A percentile compares a stretch with the other conserved stretches of the same genome.
Conservation (phyloP, 2,113 vertebrate species). For the Alectura lathami region DNA sequence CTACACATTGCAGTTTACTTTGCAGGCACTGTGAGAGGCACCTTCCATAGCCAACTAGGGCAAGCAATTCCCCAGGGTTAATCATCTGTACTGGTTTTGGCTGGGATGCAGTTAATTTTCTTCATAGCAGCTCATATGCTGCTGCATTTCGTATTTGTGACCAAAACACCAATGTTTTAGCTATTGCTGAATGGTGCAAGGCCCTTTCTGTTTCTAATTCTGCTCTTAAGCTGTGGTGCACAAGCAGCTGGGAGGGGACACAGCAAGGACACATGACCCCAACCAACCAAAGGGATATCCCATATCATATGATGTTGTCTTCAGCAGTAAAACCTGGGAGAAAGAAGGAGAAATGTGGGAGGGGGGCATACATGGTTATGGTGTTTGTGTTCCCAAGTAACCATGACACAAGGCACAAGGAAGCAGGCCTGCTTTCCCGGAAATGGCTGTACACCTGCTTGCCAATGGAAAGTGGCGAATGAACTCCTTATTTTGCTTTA, state of each 20-base stretch:
- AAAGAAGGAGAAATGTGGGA: background rate
- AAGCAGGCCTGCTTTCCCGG: background rate
- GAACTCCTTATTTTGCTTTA: background rate
- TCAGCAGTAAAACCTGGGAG: background rate
- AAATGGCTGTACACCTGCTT: background rate
- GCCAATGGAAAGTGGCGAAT: background rate
- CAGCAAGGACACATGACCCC: background rate
- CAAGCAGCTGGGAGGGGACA: background rate
- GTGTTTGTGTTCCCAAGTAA: background rate
- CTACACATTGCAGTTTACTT: background rate
- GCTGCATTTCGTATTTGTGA: background rate
- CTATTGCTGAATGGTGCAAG: background rate
- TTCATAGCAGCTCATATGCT: rapidly evolving
- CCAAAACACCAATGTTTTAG: background rate
- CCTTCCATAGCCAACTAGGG: background rate
- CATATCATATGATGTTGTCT: rapidly evolving
- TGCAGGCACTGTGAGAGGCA: background rate
- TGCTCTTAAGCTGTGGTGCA: background rate
- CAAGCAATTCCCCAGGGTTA: background rate
- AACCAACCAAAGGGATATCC: background rate
- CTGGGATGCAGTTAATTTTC: background rate
- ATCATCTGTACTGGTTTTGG: background rate
- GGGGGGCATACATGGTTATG: rapidly evolving
- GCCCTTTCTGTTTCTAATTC: background rate
- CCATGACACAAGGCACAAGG: rapidly evolving